Base-by-base conservation (phyloP, 2,113 vertebrate genomes). In the Pipa parva region DNA sequence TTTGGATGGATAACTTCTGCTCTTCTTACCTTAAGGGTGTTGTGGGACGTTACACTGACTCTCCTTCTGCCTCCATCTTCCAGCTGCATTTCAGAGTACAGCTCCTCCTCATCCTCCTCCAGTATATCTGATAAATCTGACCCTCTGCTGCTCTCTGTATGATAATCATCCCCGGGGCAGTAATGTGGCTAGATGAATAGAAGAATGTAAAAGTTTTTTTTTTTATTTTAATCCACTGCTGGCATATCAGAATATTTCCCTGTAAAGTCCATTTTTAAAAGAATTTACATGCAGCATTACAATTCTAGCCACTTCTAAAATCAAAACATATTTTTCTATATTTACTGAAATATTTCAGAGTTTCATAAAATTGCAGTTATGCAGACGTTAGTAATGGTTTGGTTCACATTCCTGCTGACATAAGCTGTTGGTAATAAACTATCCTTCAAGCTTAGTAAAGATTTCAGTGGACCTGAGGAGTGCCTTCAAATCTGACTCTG, bases 41-140 rank as follows among this genome's bases (percentile, higher is more conserved):
- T 88, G 83, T 97, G 97, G 15, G 97, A 92, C 21, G 88, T 90
- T 71, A 94, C 82, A 7, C 94, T 94, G 42, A 88, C 77, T 70
- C 94, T 84, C 10, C 95, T 82, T 39, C 95, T 82, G 15, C 91
- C 93, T 12, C 86, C 87, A 0, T 95, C 97, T 76, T 99, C 97
- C 82, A 95, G 82, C 72, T 97, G 95, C 94, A 97, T 98, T 81
- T 99, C 97, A 0, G 93, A 95, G 81, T 91, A 97, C 1, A 98
- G 89, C 62, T 99, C 97, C 57, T 99, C 97, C 85, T 99, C 97
- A 0, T 99, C 97, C 75, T 99, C 97, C 79, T 99, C 97, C 92
- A 99, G 90, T 57, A 99, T 99, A 84, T 99, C 97, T 0, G 96
- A 99, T 54, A 99, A 80, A 81, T 99, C 97, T 0, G 97, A 99